Evolutionary conservation across 2,113 vertebrate genomes (phyloP).

Genomic region (Poeciliopsis occidentalis): DNA sequence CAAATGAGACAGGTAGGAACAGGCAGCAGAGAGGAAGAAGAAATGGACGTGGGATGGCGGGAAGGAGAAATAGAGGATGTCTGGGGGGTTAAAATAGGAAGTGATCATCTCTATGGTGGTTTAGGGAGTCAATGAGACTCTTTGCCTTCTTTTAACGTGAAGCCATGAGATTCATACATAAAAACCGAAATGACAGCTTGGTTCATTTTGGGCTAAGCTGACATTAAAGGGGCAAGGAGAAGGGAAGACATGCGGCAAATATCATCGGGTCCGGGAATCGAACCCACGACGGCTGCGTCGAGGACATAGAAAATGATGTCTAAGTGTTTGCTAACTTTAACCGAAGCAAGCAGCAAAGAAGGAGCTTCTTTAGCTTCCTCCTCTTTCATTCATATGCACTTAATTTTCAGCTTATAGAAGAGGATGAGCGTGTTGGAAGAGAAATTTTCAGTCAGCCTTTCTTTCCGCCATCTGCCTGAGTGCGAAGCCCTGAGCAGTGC

Average conservation of each 20-base stretch:
- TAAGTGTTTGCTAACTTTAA: neutral
- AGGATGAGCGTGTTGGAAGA: slow-evolving; percentile 67
- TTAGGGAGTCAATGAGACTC: slow-evolving; percentile 22
- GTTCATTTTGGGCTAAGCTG: slow-evolving; percentile 9
- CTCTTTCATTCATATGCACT: slow-evolving; percentile 62
- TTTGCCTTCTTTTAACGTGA: slow-evolving; percentile 1
- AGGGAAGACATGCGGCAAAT: no score
- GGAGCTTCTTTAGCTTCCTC: slow-evolving; percentile 24
- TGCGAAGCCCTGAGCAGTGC: slow-evolving; percentile 42
- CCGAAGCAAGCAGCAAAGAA: slow-evolving; percentile 13
- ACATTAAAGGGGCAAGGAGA: no score
- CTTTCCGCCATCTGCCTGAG: slow-evolving; percentile 66
- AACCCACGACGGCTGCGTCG: no score
- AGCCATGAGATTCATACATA: neutral
- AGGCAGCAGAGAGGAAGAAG: slow-evolving; percentile 38
- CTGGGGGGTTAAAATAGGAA: slow-evolving; percentile 41
- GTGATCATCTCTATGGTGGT: slow-evolving; percentile 10
- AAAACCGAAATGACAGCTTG: slow-evolving; percentile 2
- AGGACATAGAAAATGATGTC: neutral
- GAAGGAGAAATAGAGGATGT: slow-evolving; percentile 30
- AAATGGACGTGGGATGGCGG: slow-evolving; percentile 45
- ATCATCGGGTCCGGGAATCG: no score
- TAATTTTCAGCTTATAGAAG: slow-evolving; percentile 63
- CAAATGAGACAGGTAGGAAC: slow-evolving; percentile 75
- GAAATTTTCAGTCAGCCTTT: slow-evolving; percentile 49